Evolutionary conservation across 2,113 vertebrate genomes (phyloP).

Genomic region (Oriolus oriolus): DNA sequence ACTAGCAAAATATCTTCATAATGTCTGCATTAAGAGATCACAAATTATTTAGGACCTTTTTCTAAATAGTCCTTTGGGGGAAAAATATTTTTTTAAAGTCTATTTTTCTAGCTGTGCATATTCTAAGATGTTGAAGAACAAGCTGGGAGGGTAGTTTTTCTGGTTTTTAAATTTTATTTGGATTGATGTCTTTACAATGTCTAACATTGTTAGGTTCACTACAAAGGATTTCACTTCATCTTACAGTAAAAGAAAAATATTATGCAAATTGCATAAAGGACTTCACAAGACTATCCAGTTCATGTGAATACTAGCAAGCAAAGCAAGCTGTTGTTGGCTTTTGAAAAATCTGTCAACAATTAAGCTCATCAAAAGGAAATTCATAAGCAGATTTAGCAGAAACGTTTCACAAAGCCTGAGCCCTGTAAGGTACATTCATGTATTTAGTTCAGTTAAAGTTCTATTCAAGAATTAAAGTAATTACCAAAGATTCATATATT

Average conservation of each 20-base stretch:
- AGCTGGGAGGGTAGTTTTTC: neutral
- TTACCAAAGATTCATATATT: constrained; percentile 35
- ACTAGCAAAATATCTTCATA: neutral
- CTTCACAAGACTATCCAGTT: constrained; percentile 47
- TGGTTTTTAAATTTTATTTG: neutral
- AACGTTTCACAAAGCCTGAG: constrained; percentile 26
- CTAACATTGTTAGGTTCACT: constrained; percentile 9
- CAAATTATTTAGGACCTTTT: neutral
- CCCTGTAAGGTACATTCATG: constrained; percentile 37
- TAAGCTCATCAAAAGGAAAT: constrained; percentile 61
- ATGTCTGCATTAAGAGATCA: neutral
- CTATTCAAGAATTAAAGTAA: constrained; percentile 39
- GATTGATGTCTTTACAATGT: constrained; percentile 5
- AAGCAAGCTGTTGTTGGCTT: constrained; percentile 37
- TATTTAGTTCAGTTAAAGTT: constrained; percentile 31
- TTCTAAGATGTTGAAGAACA: neutral
- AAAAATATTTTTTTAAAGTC: neutral
- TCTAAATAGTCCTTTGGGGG: neutral
- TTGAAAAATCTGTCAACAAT: constrained; percentile 64
- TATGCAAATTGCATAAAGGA: constrained; percentile 45
- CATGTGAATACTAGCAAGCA: constrained; percentile 40
- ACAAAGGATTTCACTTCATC: constrained; percentile 24
- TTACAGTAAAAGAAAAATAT: constrained; percentile 28
- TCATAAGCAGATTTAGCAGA: constrained; percentile 46
- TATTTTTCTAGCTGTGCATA: neutral